These are phyloP conservation scores for Phaenicophaeus curvirostris DNA, from an alignment of 2,797 vertebrate species.

Conservation along the genomic window DNA sequence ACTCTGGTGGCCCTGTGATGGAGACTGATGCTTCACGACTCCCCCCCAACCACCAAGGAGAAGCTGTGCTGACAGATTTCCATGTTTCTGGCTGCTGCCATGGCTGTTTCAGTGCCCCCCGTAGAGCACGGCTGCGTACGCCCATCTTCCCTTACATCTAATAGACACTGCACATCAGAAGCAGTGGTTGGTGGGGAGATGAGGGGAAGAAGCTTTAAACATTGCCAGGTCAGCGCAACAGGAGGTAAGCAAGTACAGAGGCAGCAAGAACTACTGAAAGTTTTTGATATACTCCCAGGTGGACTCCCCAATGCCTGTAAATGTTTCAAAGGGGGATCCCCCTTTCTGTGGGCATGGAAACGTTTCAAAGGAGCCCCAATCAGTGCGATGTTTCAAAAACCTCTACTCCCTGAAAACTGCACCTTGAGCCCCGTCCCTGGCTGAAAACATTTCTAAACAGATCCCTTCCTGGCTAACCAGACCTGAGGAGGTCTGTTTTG, in stretches of 20 bases:
- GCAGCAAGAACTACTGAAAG: constrained; percentile 31
- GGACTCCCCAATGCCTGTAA: constrained; percentile 40
- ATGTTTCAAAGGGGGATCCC: constrained; percentile 59
- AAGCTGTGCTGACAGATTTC: neutral
- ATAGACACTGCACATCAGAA: constrained; percentile 38
- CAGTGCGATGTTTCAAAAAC: constrained; percentile 54
- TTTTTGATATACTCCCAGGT: constrained; percentile 42
- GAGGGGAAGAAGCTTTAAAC: constrained; percentile 33
- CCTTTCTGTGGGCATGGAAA: constrained; percentile 24
- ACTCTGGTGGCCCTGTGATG: accelerated
- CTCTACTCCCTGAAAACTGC: constrained; percentile 18
- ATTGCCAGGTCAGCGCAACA: constrained; percentile 7
- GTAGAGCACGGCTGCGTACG: neutral
- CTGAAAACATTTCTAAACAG: constrained; percentile 58
- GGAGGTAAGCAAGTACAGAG: constrained; percentile 57
- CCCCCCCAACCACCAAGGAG: neutral
- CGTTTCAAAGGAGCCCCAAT: constrained; percentile 60
- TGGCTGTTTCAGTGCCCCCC: neutral
- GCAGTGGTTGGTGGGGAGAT: neutral
- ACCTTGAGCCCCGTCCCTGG: neutral
- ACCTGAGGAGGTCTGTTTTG: constrained; percentile 19
- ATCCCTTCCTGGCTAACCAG: constrained; percentile 3
- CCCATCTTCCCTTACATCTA: constrained; percentile 3
- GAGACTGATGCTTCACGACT: neutral
- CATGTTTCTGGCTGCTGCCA: neutral